Evolutionary conservation across 2,113 vertebrate genomes (phyloP), one percentile per base, ranked within the genome.

Genomic region (Malurus cyaneus): DNA sequence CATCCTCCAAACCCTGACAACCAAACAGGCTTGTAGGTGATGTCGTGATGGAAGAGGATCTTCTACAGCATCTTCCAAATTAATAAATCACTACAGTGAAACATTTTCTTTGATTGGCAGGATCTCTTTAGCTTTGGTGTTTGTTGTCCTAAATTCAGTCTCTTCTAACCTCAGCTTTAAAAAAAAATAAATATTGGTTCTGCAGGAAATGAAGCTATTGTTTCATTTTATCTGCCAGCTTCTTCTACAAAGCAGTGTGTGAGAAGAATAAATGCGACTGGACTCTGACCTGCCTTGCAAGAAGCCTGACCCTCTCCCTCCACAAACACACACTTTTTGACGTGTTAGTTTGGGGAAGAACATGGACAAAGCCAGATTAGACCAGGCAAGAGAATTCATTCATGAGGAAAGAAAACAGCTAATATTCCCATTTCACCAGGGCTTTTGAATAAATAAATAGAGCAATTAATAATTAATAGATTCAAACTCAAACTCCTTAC

Each of bases 391-490:
- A 90, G 41, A 78, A 73, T 36, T 59, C 18, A 2, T 80, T 80
- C 76, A 54, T 21, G 72, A 86, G 61, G 89, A 94, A 92, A 31
- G 29, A 84, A 91, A 88, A n/a, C 26, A 86, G 41, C n/a, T 89
- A 86, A 84, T 81, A 84, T 74, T 95, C 95, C 95, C 95, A 81
- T 92, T 92, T 94, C 91, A 89, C 53, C 11, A 0, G 15, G 61
- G 83, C 69, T 95, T 93, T 92, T 95, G 39, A 96, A 97, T 97
- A 97, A 97, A 92, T 95, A 92, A 96, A 91, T 79, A 79, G 36
- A 79, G 8, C 19, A 64, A 79, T 96, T 94, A 94, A 96, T 94
- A 92, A 94, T 95, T 94, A 88, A 97, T 71, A 57, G 72, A 56
- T 28, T 60, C 65, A 95, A 97, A 95, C 64, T 81, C 79, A 17